These are phyloP conservation scores for Diorhabda sublineata DNA, from an alignment of 1,140 invertebrate genomes.

Conservation along the genomic window DNA sequence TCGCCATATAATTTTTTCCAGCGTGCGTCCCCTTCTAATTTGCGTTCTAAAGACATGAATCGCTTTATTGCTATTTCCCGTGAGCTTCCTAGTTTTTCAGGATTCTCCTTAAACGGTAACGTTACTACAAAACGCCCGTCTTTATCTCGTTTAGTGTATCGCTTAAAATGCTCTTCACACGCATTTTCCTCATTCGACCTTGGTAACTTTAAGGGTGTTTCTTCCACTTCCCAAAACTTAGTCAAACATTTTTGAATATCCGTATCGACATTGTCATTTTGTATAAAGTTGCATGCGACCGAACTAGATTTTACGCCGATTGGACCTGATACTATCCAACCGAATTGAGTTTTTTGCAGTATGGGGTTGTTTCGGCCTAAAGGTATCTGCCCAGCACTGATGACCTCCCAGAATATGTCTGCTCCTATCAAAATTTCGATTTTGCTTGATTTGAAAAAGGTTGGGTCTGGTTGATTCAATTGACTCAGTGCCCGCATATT, in stretches of 20 bases:
- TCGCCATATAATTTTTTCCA: slow-evolving; percentile 30
- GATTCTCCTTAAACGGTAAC: slow-evolving; percentile 15
- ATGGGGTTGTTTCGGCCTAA: slow-evolving; percentile 25
- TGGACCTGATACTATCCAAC: slow-evolving; percentile 33
- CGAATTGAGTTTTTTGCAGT: slow-evolving; percentile 40
- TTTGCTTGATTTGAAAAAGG: no score
- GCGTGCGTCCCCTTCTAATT: slow-evolving; percentile 25
- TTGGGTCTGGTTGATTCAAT: slow-evolving; percentile 15
- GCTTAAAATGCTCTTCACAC: slow-evolving; percentile 6
- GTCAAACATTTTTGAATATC: not conserved
- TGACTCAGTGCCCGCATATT: slow-evolving; percentile 26
- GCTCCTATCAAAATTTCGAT: slow-evolving; percentile 6
- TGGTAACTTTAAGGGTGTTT: not conserved
- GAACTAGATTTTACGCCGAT: slow-evolving; percentile 1
- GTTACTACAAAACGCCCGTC: slow-evolving; percentile 19
- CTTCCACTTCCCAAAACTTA: slow-evolving; percentile 16
- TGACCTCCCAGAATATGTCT: slow-evolving; percentile 38
- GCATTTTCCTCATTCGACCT: not conserved
- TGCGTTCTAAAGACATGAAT: slow-evolving; percentile 31
- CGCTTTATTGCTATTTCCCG: slow-evolving; percentile 15
- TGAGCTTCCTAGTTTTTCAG: slow-evolving; percentile 18
- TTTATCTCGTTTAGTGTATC: slow-evolving; percentile 4
- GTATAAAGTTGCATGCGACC: not conserved
- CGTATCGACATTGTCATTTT: no score
- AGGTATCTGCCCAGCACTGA: slow-evolving; percentile 34